A percentile compares a stretch with the other conserved stretches of the same genome.
These are phyloP conservation scores for Athalia circularis DNA, from an alignment of 2,888 invertebrate genomes.

Conservation along the genomic window DNA sequence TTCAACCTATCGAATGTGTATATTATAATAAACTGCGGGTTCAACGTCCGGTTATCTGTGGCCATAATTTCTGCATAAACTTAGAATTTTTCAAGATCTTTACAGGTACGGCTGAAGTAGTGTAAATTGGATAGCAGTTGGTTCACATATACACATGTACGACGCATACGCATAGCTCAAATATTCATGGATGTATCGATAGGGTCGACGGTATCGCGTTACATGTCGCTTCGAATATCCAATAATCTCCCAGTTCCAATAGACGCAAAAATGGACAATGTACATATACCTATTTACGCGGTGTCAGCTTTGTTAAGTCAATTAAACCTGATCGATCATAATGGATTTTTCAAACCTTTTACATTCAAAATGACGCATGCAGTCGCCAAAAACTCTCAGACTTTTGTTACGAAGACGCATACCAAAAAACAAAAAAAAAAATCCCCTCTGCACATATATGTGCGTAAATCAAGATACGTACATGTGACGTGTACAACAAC, in stretches of 20 bases:
- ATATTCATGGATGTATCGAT: background rate
- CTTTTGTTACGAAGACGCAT: too few species aligned
- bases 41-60: too few species aligned
- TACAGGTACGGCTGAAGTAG: too few species aligned
- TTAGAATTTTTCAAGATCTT: too few species aligned
- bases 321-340: constrained; percentile 40
- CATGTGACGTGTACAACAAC: background rate
- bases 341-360: constrained; percentile 40
- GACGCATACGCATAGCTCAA: background rate
- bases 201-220: constrained; percentile 55
- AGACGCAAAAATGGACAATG: constrained; percentile 9
- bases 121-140: too few species aligned
- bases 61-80: too few species aligned
- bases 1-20: too few species aligned
- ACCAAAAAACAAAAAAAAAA: too few species aligned
- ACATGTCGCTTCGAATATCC: constrained; percentile 58
- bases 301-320: constrained; percentile 11
- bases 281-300: background rate
- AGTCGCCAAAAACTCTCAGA: too few species aligned
- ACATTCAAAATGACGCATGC: background rate
- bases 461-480: background rate
- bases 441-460: too few species aligned
- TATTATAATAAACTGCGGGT: too few species aligned
- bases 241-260: constrained; percentile 55
- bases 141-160: too few species aligned